These are phyloP conservation scores for Mastomys coucha DNA, from an alignment of 2,113 vertebrate genomes.

Conservation along the genomic window DNA sequence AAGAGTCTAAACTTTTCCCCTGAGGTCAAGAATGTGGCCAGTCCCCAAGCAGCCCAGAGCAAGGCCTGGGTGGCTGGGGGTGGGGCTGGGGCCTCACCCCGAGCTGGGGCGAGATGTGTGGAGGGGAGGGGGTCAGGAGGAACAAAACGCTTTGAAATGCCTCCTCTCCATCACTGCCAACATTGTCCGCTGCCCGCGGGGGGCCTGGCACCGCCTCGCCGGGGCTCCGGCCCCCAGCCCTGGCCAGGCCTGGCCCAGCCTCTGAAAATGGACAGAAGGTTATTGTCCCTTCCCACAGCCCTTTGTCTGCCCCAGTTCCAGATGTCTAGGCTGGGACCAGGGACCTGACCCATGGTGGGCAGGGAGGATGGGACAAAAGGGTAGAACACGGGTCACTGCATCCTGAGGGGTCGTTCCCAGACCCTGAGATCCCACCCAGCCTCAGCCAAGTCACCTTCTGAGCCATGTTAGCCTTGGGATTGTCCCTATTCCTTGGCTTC, in stretches of 20 bases:
- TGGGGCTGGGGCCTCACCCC: constrained; percentile 85
- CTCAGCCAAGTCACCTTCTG: constrained; percentile 62
- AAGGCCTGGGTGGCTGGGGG: constrained; percentile 86
- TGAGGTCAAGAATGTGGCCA: constrained; percentile 90
- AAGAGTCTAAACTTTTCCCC: constrained; percentile 88
- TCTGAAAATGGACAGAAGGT: constrained; percentile 90
- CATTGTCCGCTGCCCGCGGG: constrained; percentile 91
- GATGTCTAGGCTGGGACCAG: constrained; percentile 86
- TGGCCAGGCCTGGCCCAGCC: constrained; percentile 88
- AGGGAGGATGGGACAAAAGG: constrained; percentile 72
- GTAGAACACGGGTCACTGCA: constrained; percentile 76
- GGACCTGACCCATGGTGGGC: constrained; percentile 75
- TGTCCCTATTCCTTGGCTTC: not conserved
- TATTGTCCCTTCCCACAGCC: constrained; percentile 85
- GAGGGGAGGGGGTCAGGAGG: constrained; percentile 85
- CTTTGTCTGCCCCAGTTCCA: constrained; percentile 89
- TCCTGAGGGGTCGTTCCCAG: constrained; percentile 74
- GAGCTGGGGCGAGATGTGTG: constrained; percentile 74
- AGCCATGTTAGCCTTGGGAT: constrained; percentile 10
- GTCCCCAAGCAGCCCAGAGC: constrained; percentile 84
- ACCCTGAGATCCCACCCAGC: constrained; percentile 66
- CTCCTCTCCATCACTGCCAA: constrained; percentile 92
- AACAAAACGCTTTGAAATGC: constrained; percentile 92
- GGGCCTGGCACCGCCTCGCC: constrained; percentile 89
- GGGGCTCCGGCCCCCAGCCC: constrained; percentile 86